Evolutionary conservation across 2,888 invertebrate genomes (phyloP).

Genomic region (Agrenia bidenticulata): DNA sequence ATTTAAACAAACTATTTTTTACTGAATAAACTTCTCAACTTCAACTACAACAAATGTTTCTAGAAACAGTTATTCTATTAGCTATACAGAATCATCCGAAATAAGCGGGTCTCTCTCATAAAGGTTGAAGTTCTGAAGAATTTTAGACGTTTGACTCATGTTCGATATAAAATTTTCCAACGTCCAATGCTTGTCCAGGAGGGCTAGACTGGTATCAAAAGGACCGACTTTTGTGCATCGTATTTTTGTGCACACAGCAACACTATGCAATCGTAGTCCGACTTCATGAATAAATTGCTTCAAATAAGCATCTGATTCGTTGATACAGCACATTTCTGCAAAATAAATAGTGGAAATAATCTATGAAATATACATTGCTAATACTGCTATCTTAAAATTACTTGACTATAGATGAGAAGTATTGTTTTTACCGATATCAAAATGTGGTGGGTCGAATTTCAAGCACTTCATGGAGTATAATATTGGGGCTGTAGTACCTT

Average conservation of each 20-base stretch:
- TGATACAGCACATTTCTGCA: constrained; percentile 81
- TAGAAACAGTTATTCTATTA: no score
- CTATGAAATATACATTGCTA: background rate
- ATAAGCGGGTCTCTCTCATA: constrained; percentile 34
- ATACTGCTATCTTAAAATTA: no score
- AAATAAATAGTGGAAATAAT: background rate
- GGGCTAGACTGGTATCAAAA: constrained; percentile 72
- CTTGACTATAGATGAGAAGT: background rate
- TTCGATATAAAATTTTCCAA: constrained; percentile 69
- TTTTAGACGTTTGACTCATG: constrained; percentile 57
- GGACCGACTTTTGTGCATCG: constrained; percentile 81
- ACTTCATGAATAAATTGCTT: constrained; percentile 78
- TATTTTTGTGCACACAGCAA: constrained; percentile 76
- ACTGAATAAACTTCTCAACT: no score
- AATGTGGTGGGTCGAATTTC: constrained; percentile 76
- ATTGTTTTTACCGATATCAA: constrained; percentile 75
- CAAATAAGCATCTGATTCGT: constrained; percentile 78
- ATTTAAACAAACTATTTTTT: no score
- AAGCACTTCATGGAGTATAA: constrained; percentile 84
- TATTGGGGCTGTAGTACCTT: constrained; percentile 68
- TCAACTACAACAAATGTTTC: no score
- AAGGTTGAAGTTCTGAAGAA: constrained; percentile 33
- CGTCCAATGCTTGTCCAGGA: constrained; percentile 81
- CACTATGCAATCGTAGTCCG: constrained; percentile 74
- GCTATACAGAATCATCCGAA: background rate